Evolutionary conservation across 37 sponge, comb jelly and placozoan genomes (phyloP).

Genomic region (Eunapius fragilis): DNA sequence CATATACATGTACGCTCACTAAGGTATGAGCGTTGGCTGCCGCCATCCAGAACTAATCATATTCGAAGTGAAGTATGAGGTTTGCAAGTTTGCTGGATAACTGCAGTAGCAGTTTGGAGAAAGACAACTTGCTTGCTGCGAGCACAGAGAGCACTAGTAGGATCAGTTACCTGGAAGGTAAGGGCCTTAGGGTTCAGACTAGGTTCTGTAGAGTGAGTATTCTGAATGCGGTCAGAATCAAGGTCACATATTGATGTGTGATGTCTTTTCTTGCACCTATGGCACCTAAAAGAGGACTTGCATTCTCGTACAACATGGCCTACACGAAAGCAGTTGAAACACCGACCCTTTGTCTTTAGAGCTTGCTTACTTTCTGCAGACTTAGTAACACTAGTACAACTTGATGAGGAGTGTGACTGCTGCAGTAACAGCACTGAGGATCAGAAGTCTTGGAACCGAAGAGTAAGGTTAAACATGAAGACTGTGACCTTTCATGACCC

Average conservation of each 20-base stretch:
- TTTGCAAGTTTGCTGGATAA: not conserved
- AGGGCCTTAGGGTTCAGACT: not conserved
- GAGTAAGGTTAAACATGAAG: conserved; percentile 11
- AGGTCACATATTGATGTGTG: conserved; percentile 40
- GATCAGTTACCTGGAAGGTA: not conserved
- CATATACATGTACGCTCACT: not conserved
- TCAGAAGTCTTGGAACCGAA: conserved; percentile 6
- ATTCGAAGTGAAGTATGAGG: not conserved
- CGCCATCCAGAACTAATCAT: not conserved
- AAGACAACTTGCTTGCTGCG: not conserved
- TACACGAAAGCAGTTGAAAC: conserved; percentile 38
- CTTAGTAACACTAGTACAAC: conserved; percentile 8
- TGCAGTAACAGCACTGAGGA: not conserved
- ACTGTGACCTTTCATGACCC: not conserved
- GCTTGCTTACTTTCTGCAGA: conserved; percentile 14
- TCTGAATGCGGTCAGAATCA: not conserved
- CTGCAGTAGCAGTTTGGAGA: not conserved
- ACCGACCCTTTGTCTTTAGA: conserved; percentile 34
- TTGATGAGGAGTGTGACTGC: conserved; percentile 25
- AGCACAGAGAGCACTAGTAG: not conserved
- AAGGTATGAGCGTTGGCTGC: not conserved
- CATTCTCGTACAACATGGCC: conserved; percentile 41
- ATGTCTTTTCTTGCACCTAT: conserved; percentile 24
- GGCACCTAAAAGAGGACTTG: conserved; percentile 16
- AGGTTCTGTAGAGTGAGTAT: not conserved